Evolutionary conservation across 2,113 vertebrate species (phyloP), one percentile per base, ranked within the genome.

Genomic region (Mormyrus lacerda): DNA sequence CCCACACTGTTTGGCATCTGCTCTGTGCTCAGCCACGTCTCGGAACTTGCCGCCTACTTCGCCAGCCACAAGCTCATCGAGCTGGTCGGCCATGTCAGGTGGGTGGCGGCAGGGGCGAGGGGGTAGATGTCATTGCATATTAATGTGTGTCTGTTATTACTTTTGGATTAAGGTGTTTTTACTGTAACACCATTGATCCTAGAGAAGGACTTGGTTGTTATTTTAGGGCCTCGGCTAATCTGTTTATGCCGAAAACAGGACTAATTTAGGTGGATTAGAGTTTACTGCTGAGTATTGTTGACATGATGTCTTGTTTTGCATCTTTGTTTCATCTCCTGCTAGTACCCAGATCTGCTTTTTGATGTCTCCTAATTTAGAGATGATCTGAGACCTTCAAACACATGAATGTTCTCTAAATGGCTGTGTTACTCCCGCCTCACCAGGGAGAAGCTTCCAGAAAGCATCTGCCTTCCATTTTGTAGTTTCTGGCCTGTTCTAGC

Each of bases 1-100:
- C 97, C 98, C 87, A 99, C 98, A 0, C 97, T 99, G 87, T 99
- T 99, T 15, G 98, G 98, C 1, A 95, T 99, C 94, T 99, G 98
- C 91, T 98, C 98, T 0, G 94, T 98, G 90, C 95, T 99, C 53
- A 99, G 98, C 92, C 98, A 99, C 0, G 89, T 98, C 58, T 99
- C 98, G 0, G 98, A 99, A 93, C 95, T 99, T 82, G 97, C 95
- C 0, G 97, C 98, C 3, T 99, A 99, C 91, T 99, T 99, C 94
- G 97, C 97, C 92, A 99, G 98, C 93, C 98, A 99, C 95, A 99
- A 98, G 92, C 93, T 99, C 92, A 99, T 99, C 88, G 98, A 98
- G 93, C 90, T 99, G 89, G 96, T 99, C n/a, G 98, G 98, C 91
- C 98, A 99, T 88, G 95, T 99, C 96, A 97, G 98, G 98, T 99